Evolutionary conservation across 2,888 invertebrate species (phyloP), one percentile per base, ranked within the genome.

Genomic region (Amblyjoppa proteus): DNA sequence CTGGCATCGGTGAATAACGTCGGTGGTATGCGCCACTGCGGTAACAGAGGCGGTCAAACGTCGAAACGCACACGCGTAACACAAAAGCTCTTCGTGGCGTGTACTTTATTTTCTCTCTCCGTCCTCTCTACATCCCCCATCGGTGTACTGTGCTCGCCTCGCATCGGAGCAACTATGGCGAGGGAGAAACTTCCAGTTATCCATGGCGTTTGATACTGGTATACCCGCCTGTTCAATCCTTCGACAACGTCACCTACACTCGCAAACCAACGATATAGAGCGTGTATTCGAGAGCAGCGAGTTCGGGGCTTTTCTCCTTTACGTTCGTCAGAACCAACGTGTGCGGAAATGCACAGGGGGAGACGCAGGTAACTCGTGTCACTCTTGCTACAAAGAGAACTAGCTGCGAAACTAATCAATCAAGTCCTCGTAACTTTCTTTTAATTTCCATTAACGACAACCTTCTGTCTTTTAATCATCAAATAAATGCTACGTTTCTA

Each of bases 1-100:
- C 81, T 85, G 85, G 84, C 78, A 83, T 87, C 83, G 85, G 89
- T 89, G 88, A 89, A 88, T 89, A 90, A 89, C 87, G 88, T 84
- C 81, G 78, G 83, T 84, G 88, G 88, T 87, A 87, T 86, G 87
- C 89, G 84, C 85, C 85, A 84, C 84, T 89, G 88, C 86, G 87
- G 87, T 88, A 85, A 83, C 86, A 83, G 84, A 84, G 79, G 87
- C 88, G 85, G 82, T 87, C 84, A 75, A 88, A 88, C 83, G 78
- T 74, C 80, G 69, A 87, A 88, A 88, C 79, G 75, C 86, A 80
- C 86, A 88, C 86, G 77, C 83, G 81, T 85, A 81, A 73, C 20
- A 88, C 87, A 87, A 88, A 88, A 87, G 88, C 87, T 84, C 66
- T 73, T 79, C 83, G 80, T 83, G 76, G 74, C 80, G 81, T 81